Percentiles rank a stretch among this genome's conserved stretches.
These are phyloP conservation scores for Hipparchia sbordonii DNA, from an alignment of 2,888 invertebrate species.

Conservation along the genomic window DNA sequence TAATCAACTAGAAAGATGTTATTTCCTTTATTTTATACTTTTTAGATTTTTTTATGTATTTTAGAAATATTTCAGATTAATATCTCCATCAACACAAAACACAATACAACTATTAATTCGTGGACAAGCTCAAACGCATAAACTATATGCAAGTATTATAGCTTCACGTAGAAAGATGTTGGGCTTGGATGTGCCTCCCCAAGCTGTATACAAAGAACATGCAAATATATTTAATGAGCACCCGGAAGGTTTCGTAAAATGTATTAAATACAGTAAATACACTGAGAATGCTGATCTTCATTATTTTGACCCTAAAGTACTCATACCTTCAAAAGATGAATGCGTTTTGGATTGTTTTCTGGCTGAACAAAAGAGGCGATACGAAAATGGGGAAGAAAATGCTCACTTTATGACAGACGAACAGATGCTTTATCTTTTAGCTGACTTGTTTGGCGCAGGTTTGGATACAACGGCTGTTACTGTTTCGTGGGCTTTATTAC, in stretches of 20 bases:
- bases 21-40: too few species aligned
- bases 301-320: slow-evolving; percentile 68
- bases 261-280: slow-evolving; percentile 71
- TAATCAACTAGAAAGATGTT: too few species aligned
- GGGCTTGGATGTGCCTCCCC: slow-evolving; percentile 56
- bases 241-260: slow-evolving; percentile 70
- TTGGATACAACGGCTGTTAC: slow-evolving; percentile 92
- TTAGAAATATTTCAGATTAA: slow-evolving; percentile 70
- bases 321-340: slow-evolving; percentile 69
- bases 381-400: slow-evolving; percentile 63
- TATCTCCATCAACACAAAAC: slow-evolving; percentile 84
- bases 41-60: not conserved
- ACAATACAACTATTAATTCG: slow-evolving; percentile 86
- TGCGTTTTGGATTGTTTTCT: slow-evolving; percentile 86
- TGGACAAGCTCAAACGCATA: slow-evolving; percentile 88
- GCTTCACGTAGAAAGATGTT: slow-evolving; percentile 75
- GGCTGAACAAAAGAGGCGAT: slow-evolving; percentile 81
- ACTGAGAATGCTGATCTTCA: slow-evolving; percentile 60
- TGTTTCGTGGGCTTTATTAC: slow-evolving; percentile 91
- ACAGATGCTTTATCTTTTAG: slow-evolving; percentile 89
- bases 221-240: slow-evolving; percentile 61
- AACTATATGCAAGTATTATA: slow-evolving; percentile 87
- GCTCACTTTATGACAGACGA: slow-evolving; percentile 83
- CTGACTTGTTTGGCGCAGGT: slow-evolving; percentile 93
- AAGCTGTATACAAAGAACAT: slow-evolving; percentile 60